phyloP scores from a whole-genome alignment of 2,888 invertebrate species.

The Ellobium chinense region DNA sequence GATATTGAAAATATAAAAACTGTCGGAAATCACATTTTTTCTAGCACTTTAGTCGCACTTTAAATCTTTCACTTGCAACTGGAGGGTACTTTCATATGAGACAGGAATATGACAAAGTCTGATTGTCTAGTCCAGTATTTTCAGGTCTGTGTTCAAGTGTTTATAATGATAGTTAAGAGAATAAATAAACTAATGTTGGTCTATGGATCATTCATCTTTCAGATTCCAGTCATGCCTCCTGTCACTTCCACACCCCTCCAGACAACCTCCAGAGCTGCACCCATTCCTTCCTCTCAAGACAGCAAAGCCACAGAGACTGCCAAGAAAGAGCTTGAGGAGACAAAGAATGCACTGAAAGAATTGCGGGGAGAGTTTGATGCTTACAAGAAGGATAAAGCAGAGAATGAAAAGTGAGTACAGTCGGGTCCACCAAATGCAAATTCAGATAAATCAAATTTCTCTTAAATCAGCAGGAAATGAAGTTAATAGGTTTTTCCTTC shows the following conservation, averaged over 20 bases:
- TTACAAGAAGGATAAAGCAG: conserved; percentile 90
- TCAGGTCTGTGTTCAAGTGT: not conserved
- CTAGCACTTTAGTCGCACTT: too few species aligned
- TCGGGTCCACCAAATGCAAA: not conserved
- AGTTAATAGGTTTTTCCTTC: too few species aligned
- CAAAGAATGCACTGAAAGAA: conserved; percentile 85
- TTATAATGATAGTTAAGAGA: not conserved
- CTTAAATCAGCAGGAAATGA: too few species aligned
- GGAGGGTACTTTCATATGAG: too few species aligned
- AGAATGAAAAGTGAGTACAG: conserved; percentile 83
- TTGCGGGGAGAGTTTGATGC: conserved; percentile 90
- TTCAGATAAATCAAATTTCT: too few species aligned
- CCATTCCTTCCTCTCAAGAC: not conserved
- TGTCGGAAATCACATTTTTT: too few species aligned
- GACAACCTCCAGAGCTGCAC: not conserved
- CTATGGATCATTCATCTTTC: too few species aligned
- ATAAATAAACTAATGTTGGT: not conserved
- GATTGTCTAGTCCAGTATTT: too few species aligned
- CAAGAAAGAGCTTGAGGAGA: conserved; percentile 74
- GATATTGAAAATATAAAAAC: too few species aligned
- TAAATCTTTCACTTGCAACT: too few species aligned
- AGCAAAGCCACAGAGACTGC: not conserved
- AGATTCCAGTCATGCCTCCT: conserved; percentile 22
- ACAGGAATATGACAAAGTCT: too few species aligned
- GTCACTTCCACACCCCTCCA: conserved; percentile 50